These are phyloP conservation scores for Henicopernis longicauda DNA, from an alignment of 2,113 vertebrate genomes.

Conservation along the genomic window DNA sequence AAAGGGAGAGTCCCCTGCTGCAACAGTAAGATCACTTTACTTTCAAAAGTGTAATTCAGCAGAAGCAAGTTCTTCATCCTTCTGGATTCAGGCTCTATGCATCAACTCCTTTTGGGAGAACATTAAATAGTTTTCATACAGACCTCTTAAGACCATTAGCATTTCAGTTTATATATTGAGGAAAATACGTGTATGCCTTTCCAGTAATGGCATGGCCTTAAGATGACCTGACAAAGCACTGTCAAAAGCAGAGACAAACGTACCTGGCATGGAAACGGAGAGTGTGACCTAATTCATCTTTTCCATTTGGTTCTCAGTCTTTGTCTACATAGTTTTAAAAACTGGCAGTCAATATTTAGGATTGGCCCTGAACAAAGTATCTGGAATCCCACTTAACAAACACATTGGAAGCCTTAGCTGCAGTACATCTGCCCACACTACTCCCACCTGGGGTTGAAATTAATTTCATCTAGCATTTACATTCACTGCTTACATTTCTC, in stretches of 20 bases:
- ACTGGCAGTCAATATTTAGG: background rate
- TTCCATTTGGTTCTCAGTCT: background rate
- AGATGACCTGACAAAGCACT: background rate
- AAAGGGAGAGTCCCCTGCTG: constrained; percentile 27
- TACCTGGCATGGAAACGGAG: background rate
- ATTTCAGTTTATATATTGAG: background rate
- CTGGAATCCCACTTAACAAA: constrained; percentile 32
- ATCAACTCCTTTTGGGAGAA: background rate
- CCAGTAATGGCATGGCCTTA: background rate
- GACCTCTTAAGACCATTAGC: background rate
- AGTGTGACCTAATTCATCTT: background rate
- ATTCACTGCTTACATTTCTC: background rate
- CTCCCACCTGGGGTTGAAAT: background rate
- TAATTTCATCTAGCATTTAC: background rate
- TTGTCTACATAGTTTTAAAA: background rate
- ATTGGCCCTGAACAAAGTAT: background rate
- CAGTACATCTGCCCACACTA: background rate
- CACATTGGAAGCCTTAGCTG: background rate
- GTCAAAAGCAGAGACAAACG: background rate
- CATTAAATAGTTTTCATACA: background rate
- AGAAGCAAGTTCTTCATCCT: background rate
- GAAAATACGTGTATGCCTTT: background rate
- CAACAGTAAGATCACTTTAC: background rate
- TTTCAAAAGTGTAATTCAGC: background rate
- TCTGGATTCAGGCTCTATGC: background rate